Evolutionary conservation across 2,113 vertebrate genomes (phyloP).

Genomic region (Pao palembangensis): DNA sequence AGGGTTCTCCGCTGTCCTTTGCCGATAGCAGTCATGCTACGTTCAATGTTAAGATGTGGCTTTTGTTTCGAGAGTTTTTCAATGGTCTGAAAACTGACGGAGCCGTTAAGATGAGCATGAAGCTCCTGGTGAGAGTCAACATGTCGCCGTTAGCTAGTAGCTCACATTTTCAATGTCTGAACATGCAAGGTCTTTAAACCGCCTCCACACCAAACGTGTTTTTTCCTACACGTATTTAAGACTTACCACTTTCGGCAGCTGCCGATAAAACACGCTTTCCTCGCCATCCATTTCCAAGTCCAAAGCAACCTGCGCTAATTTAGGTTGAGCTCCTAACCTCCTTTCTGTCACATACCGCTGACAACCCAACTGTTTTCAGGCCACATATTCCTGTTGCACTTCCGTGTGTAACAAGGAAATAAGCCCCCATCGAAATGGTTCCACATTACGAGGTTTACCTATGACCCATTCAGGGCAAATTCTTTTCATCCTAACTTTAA

Average conservation of each 20-base stretch:
- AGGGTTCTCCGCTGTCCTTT: conserved; percentile 86
- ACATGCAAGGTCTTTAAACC: neutral
- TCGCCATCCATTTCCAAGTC: conserved; percentile 57
- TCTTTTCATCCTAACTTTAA: no score
- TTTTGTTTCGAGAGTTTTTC: conserved; percentile 85
- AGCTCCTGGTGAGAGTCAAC: conserved; percentile 80
- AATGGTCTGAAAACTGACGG: conserved; percentile 86
- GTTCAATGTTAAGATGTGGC: conserved; percentile 81
- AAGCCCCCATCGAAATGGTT: conserved; percentile 11
- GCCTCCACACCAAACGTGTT: neutral
- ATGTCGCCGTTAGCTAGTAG: conserved; percentile 39
- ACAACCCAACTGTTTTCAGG: conserved; percentile 54
- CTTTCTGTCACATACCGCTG: neutral
- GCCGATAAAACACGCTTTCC: conserved; percentile 60
- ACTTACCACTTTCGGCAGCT: conserved; percentile 77
- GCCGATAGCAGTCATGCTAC: conserved; percentile 85
- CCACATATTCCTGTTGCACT: conserved; percentile 50
- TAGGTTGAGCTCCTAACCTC: neutral
- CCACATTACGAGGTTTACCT: conserved; percentile 5
- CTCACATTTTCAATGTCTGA: neutral
- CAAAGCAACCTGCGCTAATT: neutral
- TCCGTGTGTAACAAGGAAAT: conserved; percentile 42
- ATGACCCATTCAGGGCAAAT: no score
- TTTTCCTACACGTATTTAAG: neutral
- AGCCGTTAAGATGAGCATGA: conserved; percentile 95